phyloP scores from a whole-genome alignment of 2,888 invertebrate species.

The Lochmaea crataegi region DNA sequence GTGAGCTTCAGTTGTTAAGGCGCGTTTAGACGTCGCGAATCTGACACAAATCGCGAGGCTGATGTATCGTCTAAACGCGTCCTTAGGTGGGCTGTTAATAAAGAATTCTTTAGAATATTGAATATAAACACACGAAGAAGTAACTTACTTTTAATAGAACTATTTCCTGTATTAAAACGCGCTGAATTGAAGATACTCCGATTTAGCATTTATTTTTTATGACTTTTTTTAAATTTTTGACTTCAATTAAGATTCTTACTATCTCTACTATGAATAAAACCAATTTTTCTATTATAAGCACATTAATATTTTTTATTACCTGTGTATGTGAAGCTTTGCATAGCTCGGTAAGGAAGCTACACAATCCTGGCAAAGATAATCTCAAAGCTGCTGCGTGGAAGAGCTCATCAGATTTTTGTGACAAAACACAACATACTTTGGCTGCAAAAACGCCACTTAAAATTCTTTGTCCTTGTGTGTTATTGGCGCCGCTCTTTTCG shows the following conservation, averaged over 20 bases:
- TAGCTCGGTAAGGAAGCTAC: slow-evolving; percentile 83
- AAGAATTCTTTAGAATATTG: too few relatives aligned
- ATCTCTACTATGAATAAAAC: too few relatives aligned
- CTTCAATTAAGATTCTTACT: neutral
- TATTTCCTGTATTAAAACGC: too few relatives aligned
- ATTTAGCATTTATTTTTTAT: too few relatives aligned
- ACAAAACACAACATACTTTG: slow-evolving; percentile 88
- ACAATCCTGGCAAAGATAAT: slow-evolving; percentile 85
- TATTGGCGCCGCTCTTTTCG: slow-evolving; percentile 69
- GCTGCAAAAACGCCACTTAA: slow-evolving; percentile 84
- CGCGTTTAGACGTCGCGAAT: too few relatives aligned
- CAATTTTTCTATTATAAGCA: neutral
- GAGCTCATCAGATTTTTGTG: slow-evolving; percentile 90
- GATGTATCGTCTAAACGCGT: too few relatives aligned
- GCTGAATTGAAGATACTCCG: too few relatives aligned
- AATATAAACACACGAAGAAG: too few relatives aligned
- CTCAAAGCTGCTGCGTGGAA: slow-evolving; percentile 91
- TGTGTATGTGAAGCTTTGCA: slow-evolving; percentile 89
- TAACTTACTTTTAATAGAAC: too few relatives aligned
- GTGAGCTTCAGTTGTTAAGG: too few relatives aligned
- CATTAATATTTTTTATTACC: slow-evolving; percentile 60
- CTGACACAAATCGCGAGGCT: too few relatives aligned
- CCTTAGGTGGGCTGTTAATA: too few relatives aligned
- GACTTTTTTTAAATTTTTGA: neutral
- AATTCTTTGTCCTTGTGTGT: slow-evolving; percentile 67